Conservation (phyloP, 2,797 vertebrate species). For the Eptatretus atami region DNA sequence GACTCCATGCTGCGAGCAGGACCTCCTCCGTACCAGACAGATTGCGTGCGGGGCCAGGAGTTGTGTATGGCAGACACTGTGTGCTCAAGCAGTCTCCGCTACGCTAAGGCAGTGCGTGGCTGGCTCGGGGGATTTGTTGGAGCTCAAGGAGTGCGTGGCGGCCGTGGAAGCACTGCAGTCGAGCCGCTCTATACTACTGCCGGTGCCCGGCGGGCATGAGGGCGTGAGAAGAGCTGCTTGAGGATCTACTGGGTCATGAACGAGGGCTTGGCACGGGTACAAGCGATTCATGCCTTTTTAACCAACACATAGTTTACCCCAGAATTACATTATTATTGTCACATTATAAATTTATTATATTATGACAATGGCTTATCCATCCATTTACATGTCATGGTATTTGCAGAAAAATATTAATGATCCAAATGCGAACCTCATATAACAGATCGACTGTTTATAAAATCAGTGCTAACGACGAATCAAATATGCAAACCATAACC, state of each 20-base stretch:
- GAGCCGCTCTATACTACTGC: conserved; percentile 46
- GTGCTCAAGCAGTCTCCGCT: conserved; percentile 47
- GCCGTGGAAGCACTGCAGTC: conserved; percentile 41
- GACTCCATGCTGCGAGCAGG: too few species aligned
- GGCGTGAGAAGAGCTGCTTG: conserved; percentile 55
- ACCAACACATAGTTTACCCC: too few species aligned
- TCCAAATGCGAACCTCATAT: too few species aligned
- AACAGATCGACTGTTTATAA: too few species aligned
- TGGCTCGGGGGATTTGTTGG: conserved; percentile 42
- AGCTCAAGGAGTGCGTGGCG: conserved; percentile 42
- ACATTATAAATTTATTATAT: too few species aligned
- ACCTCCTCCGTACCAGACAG: conserved; percentile 9
- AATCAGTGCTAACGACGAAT: too few species aligned
- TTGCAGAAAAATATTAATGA: too few species aligned
- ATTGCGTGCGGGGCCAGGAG: conserved; percentile 50
- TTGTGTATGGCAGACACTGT: conserved; percentile 39
- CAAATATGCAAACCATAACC: too few species aligned
- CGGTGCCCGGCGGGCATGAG: conserved; percentile 69
- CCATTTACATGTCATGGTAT: too few species aligned
- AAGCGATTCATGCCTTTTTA: conserved; percentile 4
- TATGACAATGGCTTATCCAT: too few species aligned
- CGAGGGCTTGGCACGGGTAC: conserved; percentile 45
- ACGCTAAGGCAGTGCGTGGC: conserved; percentile 59
- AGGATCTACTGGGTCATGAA: conserved; percentile 78
- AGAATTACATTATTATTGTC: too few species aligned